A percentile compares a stretch with the other conserved stretches of the same genome.
phyloP scores from a whole-genome alignment of 2,888 invertebrate genomes.

The Pteria penguin region DNA sequence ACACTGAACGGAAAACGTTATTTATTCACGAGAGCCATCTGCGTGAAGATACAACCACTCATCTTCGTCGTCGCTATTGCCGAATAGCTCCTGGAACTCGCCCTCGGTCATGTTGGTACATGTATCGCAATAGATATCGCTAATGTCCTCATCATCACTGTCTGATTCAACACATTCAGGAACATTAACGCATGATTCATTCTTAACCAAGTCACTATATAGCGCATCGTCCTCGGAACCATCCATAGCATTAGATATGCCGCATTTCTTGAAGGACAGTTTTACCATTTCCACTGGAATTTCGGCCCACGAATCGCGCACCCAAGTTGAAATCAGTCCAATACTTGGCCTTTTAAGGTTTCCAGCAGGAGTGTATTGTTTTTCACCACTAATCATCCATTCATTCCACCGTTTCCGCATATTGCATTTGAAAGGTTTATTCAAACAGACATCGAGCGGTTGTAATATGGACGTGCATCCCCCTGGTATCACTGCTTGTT shows the following conservation, averaged over 20 bases:
- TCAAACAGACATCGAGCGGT: slow-evolving; percentile 9
- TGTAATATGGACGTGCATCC: slow-evolving; percentile 13
- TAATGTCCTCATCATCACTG: not conserved
- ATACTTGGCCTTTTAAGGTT: slow-evolving; percentile 28
- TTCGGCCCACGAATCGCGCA: slow-evolving; percentile 33
- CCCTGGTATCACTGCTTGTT: not conserved
- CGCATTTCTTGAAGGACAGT: slow-evolving; percentile 36
- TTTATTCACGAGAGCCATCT: too few species aligned
- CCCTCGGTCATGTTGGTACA: too few species aligned
- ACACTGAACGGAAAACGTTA: too few species aligned
- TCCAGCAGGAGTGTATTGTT: not conserved
- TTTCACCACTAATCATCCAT: not conserved
- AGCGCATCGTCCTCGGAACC: slow-evolving; percentile 25
- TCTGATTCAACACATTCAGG: not conserved
- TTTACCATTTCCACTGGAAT: slow-evolving; percentile 30
- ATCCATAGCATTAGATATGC: slow-evolving; percentile 34
- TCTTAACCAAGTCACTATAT: not conserved
- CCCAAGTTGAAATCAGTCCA: slow-evolving; percentile 27
- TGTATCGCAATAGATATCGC: too few species aligned
- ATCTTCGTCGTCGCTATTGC: too few species aligned
- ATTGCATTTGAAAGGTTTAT: not conserved
- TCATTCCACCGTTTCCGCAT: not conserved
- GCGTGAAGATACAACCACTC: too few species aligned
- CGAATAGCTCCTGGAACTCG: too few species aligned
- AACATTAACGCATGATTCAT: not conserved